Percentiles rank a stretch among this genome's conserved stretches.
phyloP scores from a whole-genome alignment of 2,888 invertebrate species.

The Dioctria linearis region DNA sequence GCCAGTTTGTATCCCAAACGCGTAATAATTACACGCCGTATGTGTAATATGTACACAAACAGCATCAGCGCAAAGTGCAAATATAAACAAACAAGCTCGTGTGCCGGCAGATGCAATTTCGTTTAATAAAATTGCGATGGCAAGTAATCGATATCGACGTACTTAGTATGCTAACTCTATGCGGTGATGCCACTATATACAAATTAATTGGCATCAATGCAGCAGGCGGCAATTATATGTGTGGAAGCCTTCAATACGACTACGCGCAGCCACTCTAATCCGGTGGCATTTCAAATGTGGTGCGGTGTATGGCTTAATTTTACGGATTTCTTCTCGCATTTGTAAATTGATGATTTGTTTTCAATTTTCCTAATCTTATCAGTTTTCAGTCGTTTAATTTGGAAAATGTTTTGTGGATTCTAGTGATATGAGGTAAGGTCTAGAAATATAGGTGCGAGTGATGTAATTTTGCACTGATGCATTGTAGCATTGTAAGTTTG shows the following conservation, averaged over 20 bases:
- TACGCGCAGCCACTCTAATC: too few species aligned
- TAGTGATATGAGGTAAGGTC: not conserved
- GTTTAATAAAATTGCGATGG: constrained; percentile 47
- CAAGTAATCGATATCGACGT: constrained; percentile 43
- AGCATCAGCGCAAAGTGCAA: constrained; percentile 50
- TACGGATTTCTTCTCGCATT: not conserved
- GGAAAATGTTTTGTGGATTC: not conserved
- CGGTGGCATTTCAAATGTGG: not conserved
- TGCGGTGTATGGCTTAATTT: not conserved
- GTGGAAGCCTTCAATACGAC: not conserved
- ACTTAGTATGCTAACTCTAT: not conserved
- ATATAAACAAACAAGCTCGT: constrained; percentile 44
- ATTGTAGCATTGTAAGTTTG: not conserved
- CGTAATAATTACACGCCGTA: constrained; percentile 51
- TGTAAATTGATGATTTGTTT: not conserved
- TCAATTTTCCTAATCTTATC: not conserved
- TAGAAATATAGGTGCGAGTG: too few species aligned
- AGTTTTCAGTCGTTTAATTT: not conserved
- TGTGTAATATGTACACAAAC: constrained; percentile 44
- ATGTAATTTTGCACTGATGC: not conserved
- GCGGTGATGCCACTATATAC: not conserved
- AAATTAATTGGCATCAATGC: constrained; percentile 45
- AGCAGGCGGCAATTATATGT: constrained; percentile 45
- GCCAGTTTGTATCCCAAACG: constrained; percentile 11
- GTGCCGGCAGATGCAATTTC: constrained; percentile 44